A percentile compares a stretch with the other conserved stretches of the same genome.
These are phyloP conservation scores for Pachymerium ferrugineum DNA, from an alignment of 2,888 invertebrate genomes.

Conservation along the genomic window DNA sequence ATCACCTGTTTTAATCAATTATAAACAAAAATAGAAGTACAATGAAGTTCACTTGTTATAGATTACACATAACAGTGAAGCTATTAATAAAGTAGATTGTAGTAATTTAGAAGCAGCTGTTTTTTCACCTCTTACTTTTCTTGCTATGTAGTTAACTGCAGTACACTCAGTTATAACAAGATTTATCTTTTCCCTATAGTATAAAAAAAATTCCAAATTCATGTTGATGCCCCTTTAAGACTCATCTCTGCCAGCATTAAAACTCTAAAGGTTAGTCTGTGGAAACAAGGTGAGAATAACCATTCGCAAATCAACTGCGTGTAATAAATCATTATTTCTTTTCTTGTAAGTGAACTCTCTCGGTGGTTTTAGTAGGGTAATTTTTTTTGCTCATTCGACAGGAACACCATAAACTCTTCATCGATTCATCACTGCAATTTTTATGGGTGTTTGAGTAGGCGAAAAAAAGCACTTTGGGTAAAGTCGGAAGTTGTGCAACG, in stretches of 20 bases:
- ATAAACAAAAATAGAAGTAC: too few relatives aligned
- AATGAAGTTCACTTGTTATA: too few relatives aligned
- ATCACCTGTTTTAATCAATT: too few relatives aligned
- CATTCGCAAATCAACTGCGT: not conserved
- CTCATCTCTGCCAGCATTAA: not conserved
- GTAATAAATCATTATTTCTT: slow-evolving; percentile 3
- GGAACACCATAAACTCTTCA: slow-evolving; percentile 8
- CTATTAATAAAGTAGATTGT: too few relatives aligned
- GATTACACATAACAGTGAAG: too few relatives aligned
- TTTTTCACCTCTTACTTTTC: too few relatives aligned
- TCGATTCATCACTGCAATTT: slow-evolving; percentile 3
- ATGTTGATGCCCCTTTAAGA: too few relatives aligned
- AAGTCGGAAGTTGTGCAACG: not conserved
- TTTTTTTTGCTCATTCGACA: not conserved
- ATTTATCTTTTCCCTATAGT: too few relatives aligned
- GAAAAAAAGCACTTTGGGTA: not conserved
- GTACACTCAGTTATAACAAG: too few relatives aligned
- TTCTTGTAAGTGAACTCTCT: not conserved
- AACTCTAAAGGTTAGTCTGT: not conserved
- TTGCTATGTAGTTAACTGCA: too few relatives aligned
- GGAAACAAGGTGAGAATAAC: not conserved
- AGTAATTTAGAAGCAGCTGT: too few relatives aligned
- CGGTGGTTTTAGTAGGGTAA: not conserved
- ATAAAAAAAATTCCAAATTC: too few relatives aligned
- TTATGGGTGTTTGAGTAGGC: not conserved